Base-by-base conservation (phyloP, 2,797 vertebrate species). In the Bradypus variegatus region DNA sequence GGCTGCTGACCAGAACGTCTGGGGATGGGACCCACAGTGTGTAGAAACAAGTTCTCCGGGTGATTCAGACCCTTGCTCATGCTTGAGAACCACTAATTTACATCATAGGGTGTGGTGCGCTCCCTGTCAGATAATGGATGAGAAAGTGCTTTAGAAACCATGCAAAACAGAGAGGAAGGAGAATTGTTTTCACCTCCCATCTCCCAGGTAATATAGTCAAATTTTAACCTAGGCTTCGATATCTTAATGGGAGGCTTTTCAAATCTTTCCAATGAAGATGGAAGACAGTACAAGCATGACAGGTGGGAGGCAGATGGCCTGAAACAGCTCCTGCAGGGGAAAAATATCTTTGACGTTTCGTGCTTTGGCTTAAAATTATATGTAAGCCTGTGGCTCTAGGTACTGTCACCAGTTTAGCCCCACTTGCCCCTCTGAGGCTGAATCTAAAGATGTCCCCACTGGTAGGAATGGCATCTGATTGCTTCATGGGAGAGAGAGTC, bases 51-150 rank as follows among this genome's bases (percentile, higher is more conserved):
- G 48, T 10, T 14, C 38, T 33, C 65, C 21, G 15, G 64, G n/a
- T 45, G 23, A n/a, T 83, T 33, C n/a, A 8, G 48, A 25, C 9
- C 19, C 45, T 21, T 4, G 25, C 27, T 33, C 29, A 36, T 31
- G 8, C 16, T 1, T 65, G 81, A 73, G 75, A 53, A 80, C 15
- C 33, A 16, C 2, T 15, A 50, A 38, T 58, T 45, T 33, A 3
- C n/a, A 21, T n/a, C 21, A 1, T 5, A 2, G 19, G 2, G 29
- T 33, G 38, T 1, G 8, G 58, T 8, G 45, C 62, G 62, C 8
- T 3, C 25, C 16, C 72, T 36, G 3, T 65, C 36, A 50, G n/a
- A 70, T 19, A 62, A 48, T 13, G 8, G 67, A 2, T 16, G 41
- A 15, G 25, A 79, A 23, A 4, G 55, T 55, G 81, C 27, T 69